Conservation (phyloP, 2,797 vertebrate genomes). For the Percopsis omiscomaycus region DNA sequence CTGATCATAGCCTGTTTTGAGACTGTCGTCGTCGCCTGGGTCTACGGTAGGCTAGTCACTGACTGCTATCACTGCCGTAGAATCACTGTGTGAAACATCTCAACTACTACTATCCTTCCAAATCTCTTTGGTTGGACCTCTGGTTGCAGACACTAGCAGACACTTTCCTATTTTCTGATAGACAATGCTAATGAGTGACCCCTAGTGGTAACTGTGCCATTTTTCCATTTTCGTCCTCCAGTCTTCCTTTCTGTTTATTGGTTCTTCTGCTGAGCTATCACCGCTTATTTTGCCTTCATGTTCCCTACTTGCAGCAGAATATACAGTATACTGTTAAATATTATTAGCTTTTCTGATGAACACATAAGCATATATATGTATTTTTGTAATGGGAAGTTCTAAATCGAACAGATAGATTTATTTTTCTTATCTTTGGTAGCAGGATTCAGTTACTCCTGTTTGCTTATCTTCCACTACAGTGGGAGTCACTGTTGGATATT, state of each 20-base stretch:
- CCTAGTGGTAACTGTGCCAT: too few relatives aligned
- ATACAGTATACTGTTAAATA: neutral
- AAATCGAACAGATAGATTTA: neutral
- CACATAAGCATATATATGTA: neutral
- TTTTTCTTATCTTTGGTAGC: slow-evolving; percentile 7
- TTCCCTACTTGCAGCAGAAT: neutral
- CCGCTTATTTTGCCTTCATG: slow-evolving; percentile 20
- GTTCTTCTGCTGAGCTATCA: slow-evolving; percentile 6
- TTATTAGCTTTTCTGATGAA: neutral
- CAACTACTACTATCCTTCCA: neutral
- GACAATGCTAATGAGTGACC: too few relatives aligned
- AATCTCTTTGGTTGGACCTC: too few relatives aligned
- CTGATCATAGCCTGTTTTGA: slow-evolving; percentile 73
- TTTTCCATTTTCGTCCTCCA: slow-evolving; percentile 1
- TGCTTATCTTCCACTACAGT: slow-evolving; percentile 1
- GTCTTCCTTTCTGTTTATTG: neutral
- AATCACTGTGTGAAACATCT: too few relatives aligned
- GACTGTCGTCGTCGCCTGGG: slow-evolving; percentile 67
- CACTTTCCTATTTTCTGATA: too few relatives aligned
- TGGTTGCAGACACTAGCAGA: too few relatives aligned
- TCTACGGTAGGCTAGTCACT: slow-evolving; percentile 58
- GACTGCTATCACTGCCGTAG: neutral
- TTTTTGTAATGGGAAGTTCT: neutral
- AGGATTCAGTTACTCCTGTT: neutral
- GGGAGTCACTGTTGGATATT: slow-evolving; percentile 16